Evolutionary conservation across 2,797 vertebrate species (phyloP).

Genomic region (Myiotriccus ornatus): DNA sequence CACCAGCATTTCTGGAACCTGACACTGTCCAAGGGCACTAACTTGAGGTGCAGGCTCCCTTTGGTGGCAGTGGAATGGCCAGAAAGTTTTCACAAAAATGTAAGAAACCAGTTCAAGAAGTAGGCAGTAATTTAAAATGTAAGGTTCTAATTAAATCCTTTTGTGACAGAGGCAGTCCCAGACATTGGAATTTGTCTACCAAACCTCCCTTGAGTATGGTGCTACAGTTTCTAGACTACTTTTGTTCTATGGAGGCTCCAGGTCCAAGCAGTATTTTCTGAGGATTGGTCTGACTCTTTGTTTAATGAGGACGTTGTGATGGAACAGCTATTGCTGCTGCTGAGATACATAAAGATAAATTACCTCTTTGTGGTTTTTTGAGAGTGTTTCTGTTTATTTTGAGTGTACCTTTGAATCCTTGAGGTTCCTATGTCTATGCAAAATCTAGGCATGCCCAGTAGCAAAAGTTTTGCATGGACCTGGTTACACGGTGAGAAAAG

Average conservation of each 20-base stretch:
- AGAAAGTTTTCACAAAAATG: not conserved
- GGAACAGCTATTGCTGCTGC: not conserved
- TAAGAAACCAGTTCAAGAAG: not conserved
- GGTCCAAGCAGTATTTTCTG: not conserved
- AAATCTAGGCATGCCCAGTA: not conserved
- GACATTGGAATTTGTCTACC: not conserved
- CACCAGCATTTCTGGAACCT: not conserved
- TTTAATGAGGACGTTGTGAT: not conserved
- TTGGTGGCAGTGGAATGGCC: not conserved
- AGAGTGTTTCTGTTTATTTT: not conserved
- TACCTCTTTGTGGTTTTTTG: not conserved
- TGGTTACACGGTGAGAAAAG: not conserved
- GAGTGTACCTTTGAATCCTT: not conserved
- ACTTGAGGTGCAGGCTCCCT: not conserved
- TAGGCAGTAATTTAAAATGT: not conserved
- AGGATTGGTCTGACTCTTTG: not conserved
- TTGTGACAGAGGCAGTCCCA: not conserved
- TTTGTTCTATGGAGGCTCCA: not conserved
- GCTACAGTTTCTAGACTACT: not conserved
- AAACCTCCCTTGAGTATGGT: not conserved
- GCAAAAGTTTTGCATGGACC: not conserved
- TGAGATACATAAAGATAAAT: not conserved
- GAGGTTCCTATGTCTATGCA: not conserved
- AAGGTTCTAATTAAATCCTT: not conserved
- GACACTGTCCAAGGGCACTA: not conserved